phyloP scores from a whole-genome alignment of 2,113 vertebrate species.

The Glareola pratincola region DNA sequence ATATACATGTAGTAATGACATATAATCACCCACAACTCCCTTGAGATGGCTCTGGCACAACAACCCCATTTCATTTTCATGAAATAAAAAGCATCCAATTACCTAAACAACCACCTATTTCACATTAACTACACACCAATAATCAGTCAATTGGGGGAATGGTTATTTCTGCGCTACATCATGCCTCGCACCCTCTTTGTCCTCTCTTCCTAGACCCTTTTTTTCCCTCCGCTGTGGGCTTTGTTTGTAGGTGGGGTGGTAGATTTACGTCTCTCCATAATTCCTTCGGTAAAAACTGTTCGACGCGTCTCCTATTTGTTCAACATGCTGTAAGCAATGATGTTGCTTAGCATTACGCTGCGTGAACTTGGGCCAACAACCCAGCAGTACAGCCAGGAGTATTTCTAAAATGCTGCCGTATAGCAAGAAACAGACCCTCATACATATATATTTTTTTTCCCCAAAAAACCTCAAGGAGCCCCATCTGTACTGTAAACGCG shows the following conservation, averaged over 20 bases:
- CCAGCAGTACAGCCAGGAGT: neutral
- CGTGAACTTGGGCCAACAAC: neutral
- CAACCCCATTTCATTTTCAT: slow-evolving; percentile 49
- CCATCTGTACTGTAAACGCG: neutral
- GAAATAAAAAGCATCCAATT: slow-evolving; percentile 68
- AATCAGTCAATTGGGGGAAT: slow-evolving; percentile 46
- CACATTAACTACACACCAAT: slow-evolving; percentile 65
- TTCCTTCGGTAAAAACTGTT: neutral
- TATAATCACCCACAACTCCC: slow-evolving; percentile 61
- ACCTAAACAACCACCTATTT: slow-evolving; percentile 68
- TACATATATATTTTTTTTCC: neutral
- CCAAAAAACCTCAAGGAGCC: neutral
- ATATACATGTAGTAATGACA: slow-evolving; percentile 59
- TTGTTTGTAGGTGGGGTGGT: neutral
- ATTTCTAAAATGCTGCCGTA: neutral
- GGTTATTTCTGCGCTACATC: neutral
- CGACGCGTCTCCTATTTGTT: neutral
- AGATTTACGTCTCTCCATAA: neutral
- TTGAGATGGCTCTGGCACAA: slow-evolving; percentile 41
- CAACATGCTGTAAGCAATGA: neutral
- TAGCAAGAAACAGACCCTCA: neutral
- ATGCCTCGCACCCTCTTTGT: slow-evolving; percentile 10
- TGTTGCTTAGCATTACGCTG: neutral
- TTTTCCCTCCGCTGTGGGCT: neutral
- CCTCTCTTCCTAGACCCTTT: neutral